Conservation (phyloP, 2,113 vertebrate genomes). For the Procavia capensis region DNA sequence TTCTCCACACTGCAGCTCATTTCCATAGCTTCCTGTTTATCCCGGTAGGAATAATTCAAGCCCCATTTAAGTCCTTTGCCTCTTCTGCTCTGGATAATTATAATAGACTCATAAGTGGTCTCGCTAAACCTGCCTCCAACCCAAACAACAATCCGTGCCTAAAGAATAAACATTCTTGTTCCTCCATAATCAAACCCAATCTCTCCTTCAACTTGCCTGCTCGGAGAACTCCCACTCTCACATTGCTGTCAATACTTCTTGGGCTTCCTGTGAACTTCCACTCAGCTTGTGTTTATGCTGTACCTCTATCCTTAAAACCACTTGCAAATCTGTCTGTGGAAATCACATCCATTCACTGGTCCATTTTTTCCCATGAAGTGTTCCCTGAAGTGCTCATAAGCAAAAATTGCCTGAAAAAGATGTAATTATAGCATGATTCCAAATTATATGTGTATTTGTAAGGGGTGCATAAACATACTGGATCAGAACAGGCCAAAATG, state of each 20-base stretch:
- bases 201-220: neutral
- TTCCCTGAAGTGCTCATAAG: neutral
- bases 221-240: neutral
- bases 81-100: neutral
- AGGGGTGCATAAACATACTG: neutral
- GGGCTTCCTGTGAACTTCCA: neutral
- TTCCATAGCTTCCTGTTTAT: neutral
- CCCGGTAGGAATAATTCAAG: neutral
- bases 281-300: neutral
- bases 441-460: neutral
- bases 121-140: neutral
- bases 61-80: neutral
- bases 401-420: neutral
- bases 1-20: neutral
- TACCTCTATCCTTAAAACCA: neutral
- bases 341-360: neutral
- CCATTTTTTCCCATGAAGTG: neutral
- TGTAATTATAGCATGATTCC: neutral
- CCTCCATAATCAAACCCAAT: neutral
- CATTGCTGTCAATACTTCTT: neutral
- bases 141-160: neutral
- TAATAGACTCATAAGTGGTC: neutral
- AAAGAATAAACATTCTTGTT: neutral
- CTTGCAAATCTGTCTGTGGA: constrained; percentile 1
- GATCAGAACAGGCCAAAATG: neutral